Evolutionary conservation across 2,888 invertebrate genomes (phyloP), one percentile per base, ranked within the genome.

Genomic region (Melanophora roralis): DNA sequence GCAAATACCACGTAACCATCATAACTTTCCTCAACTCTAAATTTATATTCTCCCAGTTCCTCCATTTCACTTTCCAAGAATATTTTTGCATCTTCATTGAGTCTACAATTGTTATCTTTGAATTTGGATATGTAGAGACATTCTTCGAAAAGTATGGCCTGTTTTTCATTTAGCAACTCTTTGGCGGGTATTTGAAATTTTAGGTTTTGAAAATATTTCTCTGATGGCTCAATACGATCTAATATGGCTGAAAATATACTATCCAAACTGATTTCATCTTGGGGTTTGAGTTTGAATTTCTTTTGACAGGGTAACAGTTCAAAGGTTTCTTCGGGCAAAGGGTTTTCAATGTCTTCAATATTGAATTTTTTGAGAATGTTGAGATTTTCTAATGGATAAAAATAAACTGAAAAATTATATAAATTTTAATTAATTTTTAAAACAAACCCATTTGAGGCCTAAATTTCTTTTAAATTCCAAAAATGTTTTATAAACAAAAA

Each of bases 251-350:
- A 88, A 4, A 88, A 84, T 14, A 87, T 86, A 68, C 88, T 88
- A 14, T 86, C 86, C 19, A 87, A 77, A 80, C 87, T 87, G 53
- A 87, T 88, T 81, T 87, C 88, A 80, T 87, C 87, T 78, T 86
- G 83, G 6, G 88, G 83, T 32, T 81, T 81, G 7, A 87, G 40
- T 45, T 83, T 73, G 0, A 84, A 84, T 57, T 68, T 34, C 45
- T 82, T 82, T 47, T 83, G 84, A 36, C 86, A 86, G n/a, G 83
- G 83, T 9, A 81, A 47, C n/a, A 68, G 53, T 21, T 82, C 78
- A 21, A 80, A 77, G 1, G 14, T 8, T 11, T 82, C 67, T 5
- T 60, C 76, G 0, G 78, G 57, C 3, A 47, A 21, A 14, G 74
- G 21, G 47, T 62, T 75, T 65, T 79, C 59, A 1, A 82, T n/a